phyloP scores from a whole-genome alignment of 2,797 vertebrate genomes.

The Intellagama lesueurii region DNA sequence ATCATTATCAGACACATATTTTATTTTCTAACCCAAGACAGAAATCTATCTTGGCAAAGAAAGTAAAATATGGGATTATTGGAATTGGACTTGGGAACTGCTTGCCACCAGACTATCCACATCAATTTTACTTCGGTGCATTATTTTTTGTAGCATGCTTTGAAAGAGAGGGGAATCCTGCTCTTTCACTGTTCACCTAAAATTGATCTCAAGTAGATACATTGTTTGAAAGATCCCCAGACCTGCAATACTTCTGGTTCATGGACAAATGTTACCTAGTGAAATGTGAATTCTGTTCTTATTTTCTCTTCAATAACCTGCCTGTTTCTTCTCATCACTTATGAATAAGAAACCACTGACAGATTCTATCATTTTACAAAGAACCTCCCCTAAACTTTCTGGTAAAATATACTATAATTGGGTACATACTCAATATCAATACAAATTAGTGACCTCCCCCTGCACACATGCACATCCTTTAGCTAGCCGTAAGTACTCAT shows the following conservation, averaged over 20 bases:
- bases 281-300: background rate
- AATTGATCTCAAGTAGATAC: background rate
- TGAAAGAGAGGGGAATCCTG: background rate
- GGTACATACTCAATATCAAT: background rate
- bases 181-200: no score
- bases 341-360: background rate
- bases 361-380: background rate
- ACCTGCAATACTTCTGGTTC: background rate
- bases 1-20: background rate
- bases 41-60: background rate
- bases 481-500: background rate
- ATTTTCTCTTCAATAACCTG: background rate
- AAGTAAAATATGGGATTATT: background rate
- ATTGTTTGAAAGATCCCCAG: background rate
- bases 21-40: background rate
- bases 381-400: background rate
- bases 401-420: background rate
- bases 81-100: background rate
- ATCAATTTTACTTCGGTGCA: constrained; percentile 2
- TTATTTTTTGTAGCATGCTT: background rate
- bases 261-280: background rate
- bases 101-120: background rate
- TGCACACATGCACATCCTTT: background rate
- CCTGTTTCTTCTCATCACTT: background rate
- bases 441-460: background rate